Evolutionary conservation across 2,113 vertebrate species (phyloP).

Genomic region (Catharus bicknelli): DNA sequence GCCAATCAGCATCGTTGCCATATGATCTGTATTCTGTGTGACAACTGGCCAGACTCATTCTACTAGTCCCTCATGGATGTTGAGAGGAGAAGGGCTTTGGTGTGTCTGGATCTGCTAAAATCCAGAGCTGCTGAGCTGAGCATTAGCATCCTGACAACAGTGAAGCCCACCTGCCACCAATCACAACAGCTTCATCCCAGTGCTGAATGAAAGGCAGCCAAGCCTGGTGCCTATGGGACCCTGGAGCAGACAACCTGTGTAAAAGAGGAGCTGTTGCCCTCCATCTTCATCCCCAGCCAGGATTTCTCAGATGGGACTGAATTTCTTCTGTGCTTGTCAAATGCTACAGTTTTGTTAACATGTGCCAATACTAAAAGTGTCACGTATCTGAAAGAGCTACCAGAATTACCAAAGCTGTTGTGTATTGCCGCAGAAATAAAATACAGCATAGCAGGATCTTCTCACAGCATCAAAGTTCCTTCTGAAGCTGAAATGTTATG

Average conservation of each 20-base stretch:
- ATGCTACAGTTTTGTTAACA: not conserved
- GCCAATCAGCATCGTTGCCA: not conserved
- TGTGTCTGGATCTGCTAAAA: not conserved
- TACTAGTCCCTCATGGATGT: not conserved
- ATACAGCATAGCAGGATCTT: not conserved
- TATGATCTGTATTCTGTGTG: accelerated
- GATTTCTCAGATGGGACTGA: not conserved
- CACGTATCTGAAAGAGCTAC: not conserved
- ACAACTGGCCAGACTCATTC: not conserved
- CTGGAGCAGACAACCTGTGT: not conserved
- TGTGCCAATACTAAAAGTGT: not conserved
- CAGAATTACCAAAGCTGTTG: not conserved
- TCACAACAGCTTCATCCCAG: not conserved
- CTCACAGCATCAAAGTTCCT: not conserved
- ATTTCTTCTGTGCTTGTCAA: not conserved
- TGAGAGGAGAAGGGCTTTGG: not conserved
- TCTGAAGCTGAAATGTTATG: not conserved
- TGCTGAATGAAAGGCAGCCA: not conserved
- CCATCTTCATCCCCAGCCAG: not conserved
- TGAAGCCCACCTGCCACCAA: not conserved
- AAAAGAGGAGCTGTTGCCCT: not conserved
- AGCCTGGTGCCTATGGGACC: not conserved
- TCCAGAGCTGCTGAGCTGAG: not conserved
- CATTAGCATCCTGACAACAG: not conserved
- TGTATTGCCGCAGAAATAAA: not conserved